Base-by-base conservation (phyloP, 2,113 vertebrate species). In the Gobio gobio region DNA sequence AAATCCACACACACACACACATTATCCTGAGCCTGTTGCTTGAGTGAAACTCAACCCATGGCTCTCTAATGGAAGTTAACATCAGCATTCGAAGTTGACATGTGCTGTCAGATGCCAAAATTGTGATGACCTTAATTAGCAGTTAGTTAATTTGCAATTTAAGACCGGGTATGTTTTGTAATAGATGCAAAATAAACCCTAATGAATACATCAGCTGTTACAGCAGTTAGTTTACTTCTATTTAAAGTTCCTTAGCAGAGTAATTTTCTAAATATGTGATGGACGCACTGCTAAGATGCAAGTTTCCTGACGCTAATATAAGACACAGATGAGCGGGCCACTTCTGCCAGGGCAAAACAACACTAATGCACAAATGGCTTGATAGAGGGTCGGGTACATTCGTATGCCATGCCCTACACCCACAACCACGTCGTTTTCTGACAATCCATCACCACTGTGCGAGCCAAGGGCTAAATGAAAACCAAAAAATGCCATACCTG, bases 21-120 rank as follows among this genome's bases (percentile, higher is more conserved):
- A 73, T 54, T 16, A 36, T 75, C 68, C 36, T 78, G 70, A 77
- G 61, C 22, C 54, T 29, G 58, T 79, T 54, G 68, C 20, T 63
- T 58, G 56, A 49, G 61, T 77, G 56, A 85, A 85, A 77, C 51
- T 56, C 18, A 45, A 68, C 54, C 66, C 64, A 10, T 77, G 73
- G 61, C 49, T 61, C 56, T 75, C 79, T 47, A 26, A 22, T 54
- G 70, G 29, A 40, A 74, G 58, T 75, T 80, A 88, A 83, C 84
- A 84, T 74, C 29, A 61, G 82, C 45, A 78, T 59, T 59, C 58
- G 51, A 49, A 40, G 64, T 79, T 47, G 64, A 64, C 58, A 51
- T 54, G 63, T 61, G 47, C 61, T 82, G 66, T 82, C 66, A 82
- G 29, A 72, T 70, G 70, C 20, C 85, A 82, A 75, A 90, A 66